phyloP scores from a whole-genome alignment of 2,797 vertebrate species.

The Silurus lanzhouensis region DNA sequence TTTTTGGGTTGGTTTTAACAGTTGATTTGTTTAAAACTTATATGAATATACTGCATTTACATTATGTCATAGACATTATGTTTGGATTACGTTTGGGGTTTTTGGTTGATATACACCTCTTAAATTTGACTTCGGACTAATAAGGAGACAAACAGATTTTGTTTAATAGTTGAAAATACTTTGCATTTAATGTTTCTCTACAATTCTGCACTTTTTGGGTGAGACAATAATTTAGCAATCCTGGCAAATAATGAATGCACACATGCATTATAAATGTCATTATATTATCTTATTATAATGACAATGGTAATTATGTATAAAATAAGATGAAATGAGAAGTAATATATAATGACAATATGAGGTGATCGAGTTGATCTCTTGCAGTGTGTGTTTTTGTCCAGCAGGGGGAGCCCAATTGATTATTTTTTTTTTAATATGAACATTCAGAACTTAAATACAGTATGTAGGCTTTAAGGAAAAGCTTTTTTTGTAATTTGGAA shows the following conservation, averaged over 20 bases:
- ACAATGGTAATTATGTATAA: no score
- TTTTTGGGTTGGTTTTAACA: background rate
- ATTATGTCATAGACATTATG: background rate
- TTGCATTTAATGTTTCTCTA: no score
- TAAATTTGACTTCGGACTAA: no score
- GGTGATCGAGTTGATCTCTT: background rate
- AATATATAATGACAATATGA: no score
- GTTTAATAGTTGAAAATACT: background rate
- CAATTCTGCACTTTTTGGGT: background rate
- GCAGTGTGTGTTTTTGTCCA: slow-evolving; percentile 29
- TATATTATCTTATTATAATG: background rate
- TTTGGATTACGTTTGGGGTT: background rate
- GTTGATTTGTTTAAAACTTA: background rate
- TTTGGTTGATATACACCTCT: background rate
- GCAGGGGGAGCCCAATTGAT: slow-evolving; percentile 14
- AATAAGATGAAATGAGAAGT: no score
- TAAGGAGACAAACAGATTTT: background rate
- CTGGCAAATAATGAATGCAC: background rate
- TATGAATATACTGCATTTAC: background rate
- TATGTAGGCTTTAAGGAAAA: background rate
- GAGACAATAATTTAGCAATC: background rate
- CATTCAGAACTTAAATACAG: background rate
- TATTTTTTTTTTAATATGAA: background rate
- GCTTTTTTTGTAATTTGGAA: background rate
- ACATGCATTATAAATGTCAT: background rate